Base-by-base conservation (phyloP, 2,797 vertebrate genomes). In the Cynodonichthys magdalenae region DNA sequence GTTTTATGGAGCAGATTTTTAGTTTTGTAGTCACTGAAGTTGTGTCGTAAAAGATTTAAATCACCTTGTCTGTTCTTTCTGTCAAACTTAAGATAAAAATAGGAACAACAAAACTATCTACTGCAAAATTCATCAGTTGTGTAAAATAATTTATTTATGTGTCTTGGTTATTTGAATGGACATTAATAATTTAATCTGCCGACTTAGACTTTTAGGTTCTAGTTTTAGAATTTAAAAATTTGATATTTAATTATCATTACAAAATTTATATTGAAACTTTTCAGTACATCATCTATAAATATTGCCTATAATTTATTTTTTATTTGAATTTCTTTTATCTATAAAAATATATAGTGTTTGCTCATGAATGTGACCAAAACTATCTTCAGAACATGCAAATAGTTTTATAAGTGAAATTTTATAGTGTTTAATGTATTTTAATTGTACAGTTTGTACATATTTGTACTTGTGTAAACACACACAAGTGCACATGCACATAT, bases 1-100 rank as follows among this genome's bases (percentile, higher is more conserved):
- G 53, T 66, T 24, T 56, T 24, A 29, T 34, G 53, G 52, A 66
- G 53, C 27, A 63, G 28, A 69, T 55, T 17, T 56, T 36, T 31
- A 19, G 39, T 14, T 0, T 3, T 55, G 62, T n/a, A 18, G 19
- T 62, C 44, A 45, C 36, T 64, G 12, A 36, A 58, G 59, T 19
- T 6, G 10, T 24, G 54, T 53, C n/a, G 52, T 12, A 39, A 18
- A 54, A 8, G 10, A 39, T 12, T 11, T 14, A 39, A 11, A 14
- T 11, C 36, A 3, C 2, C 3, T 53, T 71, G 63, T 69, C 46
- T 8, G 42, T 66, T 46, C 67, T 4, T 12, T 72, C 44, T 48
- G 6, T 56, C 45, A 10, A 47, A 47, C 8, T 19, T 47, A 5
- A 2, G 46, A 48, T 48, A 9, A 12, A 20, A 15, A 12, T 19